Evolutionary conservation across 2,888 invertebrate species (phyloP).

Genomic region (Mythimna pallens): DNA sequence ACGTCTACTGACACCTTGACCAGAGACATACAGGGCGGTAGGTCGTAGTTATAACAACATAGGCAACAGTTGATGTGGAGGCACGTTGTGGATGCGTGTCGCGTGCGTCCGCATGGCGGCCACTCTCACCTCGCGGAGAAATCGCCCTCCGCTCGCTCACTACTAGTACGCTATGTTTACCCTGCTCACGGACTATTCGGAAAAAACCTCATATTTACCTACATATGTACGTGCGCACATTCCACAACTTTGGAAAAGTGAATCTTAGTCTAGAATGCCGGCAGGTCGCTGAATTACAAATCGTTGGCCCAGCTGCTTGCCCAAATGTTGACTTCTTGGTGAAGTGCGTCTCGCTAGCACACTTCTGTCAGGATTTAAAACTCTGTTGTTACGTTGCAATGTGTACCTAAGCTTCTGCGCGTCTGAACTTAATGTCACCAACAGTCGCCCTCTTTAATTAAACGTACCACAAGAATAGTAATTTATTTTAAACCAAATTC

Average conservation of each 20-base stretch:
- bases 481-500: too few species aligned
- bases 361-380: not conserved
- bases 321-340: not conserved
- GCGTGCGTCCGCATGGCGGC: conserved; percentile 43
- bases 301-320: not conserved
- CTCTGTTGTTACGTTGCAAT: not conserved
- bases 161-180: conserved; percentile 12
- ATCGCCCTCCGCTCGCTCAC: conserved; percentile 29
- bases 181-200: conserved; percentile 7
- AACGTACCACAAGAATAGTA: not conserved
- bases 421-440: too few species aligned
- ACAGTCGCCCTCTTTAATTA: not conserved
- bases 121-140: conserved; percentile 61
- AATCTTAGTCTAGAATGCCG: not conserved
- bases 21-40: not conserved
- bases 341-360: too few species aligned
- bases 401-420: not conserved
- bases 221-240: not conserved
- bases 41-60: not conserved
- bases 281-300: not conserved
- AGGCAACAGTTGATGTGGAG: not conserved
- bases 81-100: conserved; percentile 28
- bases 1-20: not conserved
- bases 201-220: conserved; percentile 17
- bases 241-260: not conserved